Percentiles rank a stretch among this genome's conserved stretches.
These are phyloP conservation scores for Creontiades dilutus DNA, from an alignment of 2,888 invertebrate genomes.

Conservation along the genomic window DNA sequence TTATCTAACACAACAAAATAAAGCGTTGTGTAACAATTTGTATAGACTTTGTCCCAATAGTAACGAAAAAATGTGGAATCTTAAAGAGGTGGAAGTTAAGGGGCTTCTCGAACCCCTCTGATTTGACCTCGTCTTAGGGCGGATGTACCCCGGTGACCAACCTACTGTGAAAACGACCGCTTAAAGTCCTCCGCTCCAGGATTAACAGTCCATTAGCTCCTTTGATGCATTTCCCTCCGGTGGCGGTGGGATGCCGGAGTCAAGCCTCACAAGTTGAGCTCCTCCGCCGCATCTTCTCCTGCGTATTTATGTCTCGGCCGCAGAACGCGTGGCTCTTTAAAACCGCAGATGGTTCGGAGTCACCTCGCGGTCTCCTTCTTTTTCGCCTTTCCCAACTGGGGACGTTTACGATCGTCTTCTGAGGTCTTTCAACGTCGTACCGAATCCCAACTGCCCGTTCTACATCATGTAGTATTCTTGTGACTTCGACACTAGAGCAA, in stretches of 20 bases:
- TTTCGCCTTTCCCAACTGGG: not conserved
- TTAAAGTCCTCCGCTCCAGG: constrained; percentile 44
- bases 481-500: too few species aligned
- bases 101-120: constrained; percentile 21
- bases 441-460: not conserved
- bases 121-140: not conserved
- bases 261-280: constrained; percentile 65
- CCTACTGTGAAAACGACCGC: constrained; percentile 65
- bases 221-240: constrained; percentile 37
- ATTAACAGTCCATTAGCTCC: constrained; percentile 67
- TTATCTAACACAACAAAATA: too few species aligned
- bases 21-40: not conserved
- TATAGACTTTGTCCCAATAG: not conserved
- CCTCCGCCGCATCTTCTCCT: not conserved
- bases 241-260: constrained; percentile 46
- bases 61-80: not conserved
- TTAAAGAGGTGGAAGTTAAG: constrained; percentile 12
- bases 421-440: not conserved
- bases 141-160: constrained; percentile 58
- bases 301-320: constrained; percentile 28
- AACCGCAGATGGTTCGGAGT: constrained; percentile 46
- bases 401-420: constrained; percentile 7
- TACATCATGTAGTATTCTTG: too few species aligned
- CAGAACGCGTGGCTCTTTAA: constrained; percentile 51
- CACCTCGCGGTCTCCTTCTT: not conserved